A percentile compares a stretch with the other conserved stretches of the same genome.
These are phyloP conservation scores for Drosophila prosaltans DNA, from an alignment of 1,140 invertebrate species.

Conservation along the genomic window DNA sequence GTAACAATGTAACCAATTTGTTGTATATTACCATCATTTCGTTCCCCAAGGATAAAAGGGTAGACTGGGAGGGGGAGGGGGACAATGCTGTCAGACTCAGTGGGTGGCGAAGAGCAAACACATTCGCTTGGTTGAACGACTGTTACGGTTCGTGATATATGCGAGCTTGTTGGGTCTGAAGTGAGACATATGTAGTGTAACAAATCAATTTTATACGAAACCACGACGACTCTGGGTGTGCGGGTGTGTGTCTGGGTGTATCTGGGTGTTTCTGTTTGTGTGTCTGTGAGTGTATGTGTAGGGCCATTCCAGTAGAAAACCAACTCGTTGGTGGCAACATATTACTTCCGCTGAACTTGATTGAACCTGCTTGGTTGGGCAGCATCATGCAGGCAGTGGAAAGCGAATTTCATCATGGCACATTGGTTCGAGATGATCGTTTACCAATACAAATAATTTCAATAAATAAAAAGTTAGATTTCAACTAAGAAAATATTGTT, in stretches of 20 bases:
- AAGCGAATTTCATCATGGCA: conserved; percentile 59
- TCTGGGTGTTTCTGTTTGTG: too few relatives aligned
- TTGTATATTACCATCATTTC: conserved; percentile 63
- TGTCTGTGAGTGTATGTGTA: background rate
- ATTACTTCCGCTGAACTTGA: conserved; percentile 69
- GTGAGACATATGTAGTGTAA: conserved; percentile 75
- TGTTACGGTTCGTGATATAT: conserved; percentile 28
- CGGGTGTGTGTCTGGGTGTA: background rate
- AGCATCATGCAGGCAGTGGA: conserved; percentile 16
- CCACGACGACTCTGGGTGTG: conserved; percentile 14
- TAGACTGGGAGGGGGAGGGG: background rate
- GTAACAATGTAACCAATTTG: conserved; percentile 66
- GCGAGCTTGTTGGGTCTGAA: conserved; percentile 36
- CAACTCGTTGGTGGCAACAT: conserved; percentile 56
- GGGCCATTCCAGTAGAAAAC: conserved; percentile 19
- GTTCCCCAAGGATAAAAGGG: conserved; percentile 13
- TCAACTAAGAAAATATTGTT: too few relatives aligned
- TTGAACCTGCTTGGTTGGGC: conserved; percentile 50
- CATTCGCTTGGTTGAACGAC: conserved; percentile 1
- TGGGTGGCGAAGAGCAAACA: conserved; percentile 7
- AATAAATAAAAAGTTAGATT: too few relatives aligned
- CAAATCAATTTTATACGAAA: conserved; percentile 75
- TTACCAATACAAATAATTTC: background rate
- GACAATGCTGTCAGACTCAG: background rate
- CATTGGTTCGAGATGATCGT: conserved; percentile 17